A percentile compares a stretch with the other conserved stretches of the same genome.
phyloP scores from a whole-genome alignment of 2,888 invertebrate species.

The Megalurothrips usitatus region DNA sequence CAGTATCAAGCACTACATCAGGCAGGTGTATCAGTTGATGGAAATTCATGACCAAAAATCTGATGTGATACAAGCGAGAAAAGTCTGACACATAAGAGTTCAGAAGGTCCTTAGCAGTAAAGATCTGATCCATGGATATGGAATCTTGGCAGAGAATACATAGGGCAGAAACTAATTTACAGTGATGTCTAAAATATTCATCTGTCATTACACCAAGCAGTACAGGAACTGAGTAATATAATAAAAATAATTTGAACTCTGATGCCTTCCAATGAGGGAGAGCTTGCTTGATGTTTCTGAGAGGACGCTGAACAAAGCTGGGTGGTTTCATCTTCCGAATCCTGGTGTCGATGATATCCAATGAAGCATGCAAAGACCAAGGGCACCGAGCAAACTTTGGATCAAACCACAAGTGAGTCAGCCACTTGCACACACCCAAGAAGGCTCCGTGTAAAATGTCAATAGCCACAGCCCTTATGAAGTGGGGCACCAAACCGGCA shows the following conservation, averaged over 20 bases:
- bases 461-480: not conserved
- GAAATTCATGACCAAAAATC: not conserved
- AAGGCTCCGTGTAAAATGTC: not conserved
- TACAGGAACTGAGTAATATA: conserved; percentile 28
- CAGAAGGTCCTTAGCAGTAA: not conserved
- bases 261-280: conserved; percentile 1
- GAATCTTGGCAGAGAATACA: not conserved
- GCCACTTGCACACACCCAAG: not conserved
- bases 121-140: not conserved
- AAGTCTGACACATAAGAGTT: not conserved
- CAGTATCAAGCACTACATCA: not conserved
- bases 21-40: conserved; percentile 7
- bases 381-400: not conserved
- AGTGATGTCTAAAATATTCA: conserved; percentile 10
- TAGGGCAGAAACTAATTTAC: not conserved
- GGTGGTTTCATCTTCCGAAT: not conserved
- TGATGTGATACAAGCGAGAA: not conserved
- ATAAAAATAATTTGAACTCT: conserved; percentile 5
- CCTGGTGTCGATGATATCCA: not conserved
- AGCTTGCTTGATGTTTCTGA: not conserved
- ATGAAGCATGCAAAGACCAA: not conserved
- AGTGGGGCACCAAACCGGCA: not conserved
- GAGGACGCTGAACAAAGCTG: not conserved
- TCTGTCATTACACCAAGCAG: conserved; percentile 2
- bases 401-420: not conserved